Percentiles rank a stretch among this genome's conserved stretches.
Conservation (phyloP, 2,888 invertebrate genomes). For the Acanthococcus lagerstroemiae region DNA sequence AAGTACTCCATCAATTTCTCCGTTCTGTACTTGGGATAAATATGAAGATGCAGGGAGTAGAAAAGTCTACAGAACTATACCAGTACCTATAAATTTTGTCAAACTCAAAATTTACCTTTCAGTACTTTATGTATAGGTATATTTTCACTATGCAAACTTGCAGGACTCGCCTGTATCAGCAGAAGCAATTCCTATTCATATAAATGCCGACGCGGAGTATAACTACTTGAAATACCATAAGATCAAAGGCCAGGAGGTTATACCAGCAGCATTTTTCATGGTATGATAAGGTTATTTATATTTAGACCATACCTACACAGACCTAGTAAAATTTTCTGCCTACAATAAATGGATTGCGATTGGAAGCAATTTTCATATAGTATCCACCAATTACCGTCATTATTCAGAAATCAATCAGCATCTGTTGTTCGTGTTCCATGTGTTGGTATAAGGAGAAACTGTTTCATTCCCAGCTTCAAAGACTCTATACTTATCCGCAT, state of each 20-base stretch:
- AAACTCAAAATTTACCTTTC: background rate
- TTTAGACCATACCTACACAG: too few species aligned
- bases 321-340: too few species aligned
- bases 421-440: too few species aligned
- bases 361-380: too few species aligned
- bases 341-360: too few species aligned
- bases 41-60: slow-evolving; percentile 62
- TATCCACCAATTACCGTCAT: too few species aligned
- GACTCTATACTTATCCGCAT: background rate
- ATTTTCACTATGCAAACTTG: background rate
- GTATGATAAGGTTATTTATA: slow-evolving; percentile 3
- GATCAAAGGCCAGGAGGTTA: slow-evolving; percentile 12
- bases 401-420: too few species aligned
- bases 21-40: slow-evolving; percentile 79
- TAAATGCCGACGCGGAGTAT: slow-evolving; percentile 18
- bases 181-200: slow-evolving; percentile 5
- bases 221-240: slow-evolving; percentile 7
- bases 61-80: too few species aligned
- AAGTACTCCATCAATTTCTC: slow-evolving; percentile 72
- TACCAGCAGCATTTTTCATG: slow-evolving; percentile 23
- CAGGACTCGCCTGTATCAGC: background rate
- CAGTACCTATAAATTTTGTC: background rate
- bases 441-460: too few species aligned
- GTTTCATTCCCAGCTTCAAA: too few species aligned
- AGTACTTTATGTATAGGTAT: background rate